Conservation (phyloP, 1,140 invertebrate genomes). For the Drosophila persimilis region DNA sequence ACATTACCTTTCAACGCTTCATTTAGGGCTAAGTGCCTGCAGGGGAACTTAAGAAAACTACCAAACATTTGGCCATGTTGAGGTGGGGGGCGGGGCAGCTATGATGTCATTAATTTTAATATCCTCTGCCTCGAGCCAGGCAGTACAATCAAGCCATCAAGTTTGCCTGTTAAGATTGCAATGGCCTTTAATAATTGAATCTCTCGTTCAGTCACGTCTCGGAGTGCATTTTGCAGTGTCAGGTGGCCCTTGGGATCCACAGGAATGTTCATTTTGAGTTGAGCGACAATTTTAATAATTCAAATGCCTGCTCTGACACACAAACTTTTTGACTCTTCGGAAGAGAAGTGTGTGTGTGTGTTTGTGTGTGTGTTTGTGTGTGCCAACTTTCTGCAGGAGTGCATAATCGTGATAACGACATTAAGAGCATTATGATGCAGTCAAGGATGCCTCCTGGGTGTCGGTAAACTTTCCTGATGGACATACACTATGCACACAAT, state of each 20-base stretch:
- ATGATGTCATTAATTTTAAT: slow-evolving; percentile 29
- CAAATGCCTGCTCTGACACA: slow-evolving; percentile 14
- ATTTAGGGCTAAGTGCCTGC: too few species aligned
- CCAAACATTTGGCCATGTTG: background rate
- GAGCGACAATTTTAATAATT: slow-evolving; percentile 22
- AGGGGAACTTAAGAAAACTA: too few species aligned
- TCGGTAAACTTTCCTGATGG: background rate
- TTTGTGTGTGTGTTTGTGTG: background rate
- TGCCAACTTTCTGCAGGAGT: slow-evolving; percentile 10
- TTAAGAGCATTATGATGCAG: slow-evolving; percentile 15
- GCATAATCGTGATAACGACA: slow-evolving; percentile 27
- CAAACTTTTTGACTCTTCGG: background rate
- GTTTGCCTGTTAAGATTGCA: slow-evolving; percentile 4
- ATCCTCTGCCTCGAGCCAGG: slow-evolving; percentile 10
- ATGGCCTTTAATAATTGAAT: slow-evolving; percentile 28
- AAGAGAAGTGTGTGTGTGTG: background rate
- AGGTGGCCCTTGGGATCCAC: background rate
- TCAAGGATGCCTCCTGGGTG: slow-evolving; percentile 5
- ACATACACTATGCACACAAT: too few species aligned
- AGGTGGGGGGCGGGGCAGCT: background rate
- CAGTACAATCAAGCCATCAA: slow-evolving; percentile 28
- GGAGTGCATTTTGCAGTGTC: slow-evolving; percentile 16
- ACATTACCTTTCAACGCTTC: too few species aligned
- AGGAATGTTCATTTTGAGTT: background rate
- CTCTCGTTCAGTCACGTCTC: slow-evolving; percentile 35